Base-by-base conservation (phyloP, 2,113 vertebrate species). In the Cricetomys ansorgei region DNA sequence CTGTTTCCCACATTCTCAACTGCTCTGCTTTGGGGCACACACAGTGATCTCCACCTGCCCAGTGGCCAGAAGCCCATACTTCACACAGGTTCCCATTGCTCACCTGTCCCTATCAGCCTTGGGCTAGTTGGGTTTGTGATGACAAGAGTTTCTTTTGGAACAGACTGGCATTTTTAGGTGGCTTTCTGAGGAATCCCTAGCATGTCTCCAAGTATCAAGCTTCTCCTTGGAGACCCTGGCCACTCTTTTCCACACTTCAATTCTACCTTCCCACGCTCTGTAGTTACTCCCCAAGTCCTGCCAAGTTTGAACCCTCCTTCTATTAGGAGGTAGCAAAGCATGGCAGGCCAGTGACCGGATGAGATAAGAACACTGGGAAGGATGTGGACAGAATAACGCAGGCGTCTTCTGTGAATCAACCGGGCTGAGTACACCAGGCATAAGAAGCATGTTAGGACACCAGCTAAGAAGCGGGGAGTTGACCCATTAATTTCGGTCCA, bases 1-100 rank as follows among this genome's bases (percentile, higher is more conserved):
- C n/a, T 62, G 25, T 12, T 73, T 13, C 40, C 37, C 25, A 2
- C 3, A 9, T 25, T 5, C 15, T 48, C 43, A 23, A 21, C 17
- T 0, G 62, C 53, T 40, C 15, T 10, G 0, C n/a, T 57, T 45
- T 19, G 13, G 21, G 31, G 67, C 13, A n/a, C 3, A 40, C 13
- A 29, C 0, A 2, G 45, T 31, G 3, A 37, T 57, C 0, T 0
- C 64, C 34, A 16, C 17, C 11, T 34, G 15, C 43, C n/a, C 4
- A 0, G 62, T 17, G 3, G n/a, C 40, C 48, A 27, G 31, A n/a
- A 92, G 77, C 3, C 67, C 5, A 12, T 79, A 72, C 7, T n/a
- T 76, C 37, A 29, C 0, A 9, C 0, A 29, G 70, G 37, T 16
- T 12, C 2, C 8, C 29, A 1, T 40, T 76, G 50, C 4, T 17